phyloP scores from a whole-genome alignment of 2,888 invertebrate genomes.

The Scrobipalpa atriplicella region DNA sequence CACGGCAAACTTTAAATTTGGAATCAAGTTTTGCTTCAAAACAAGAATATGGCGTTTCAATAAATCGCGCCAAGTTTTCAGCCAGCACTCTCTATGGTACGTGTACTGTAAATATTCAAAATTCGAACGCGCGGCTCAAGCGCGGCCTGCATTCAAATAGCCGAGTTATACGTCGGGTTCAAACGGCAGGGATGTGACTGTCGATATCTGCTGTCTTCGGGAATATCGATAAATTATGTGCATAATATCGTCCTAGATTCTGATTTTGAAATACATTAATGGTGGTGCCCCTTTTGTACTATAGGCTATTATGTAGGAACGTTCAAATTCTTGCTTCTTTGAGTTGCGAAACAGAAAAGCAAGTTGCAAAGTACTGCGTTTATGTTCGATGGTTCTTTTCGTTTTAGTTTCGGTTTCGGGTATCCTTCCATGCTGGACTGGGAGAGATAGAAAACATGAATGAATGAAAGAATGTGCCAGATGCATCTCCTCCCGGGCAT shows the following conservation, averaged over 20 bases:
- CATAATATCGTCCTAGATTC: too few species aligned
- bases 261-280: neutral
- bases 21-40: conserved; percentile 22
- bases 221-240: neutral
- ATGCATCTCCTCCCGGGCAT: too few species aligned
- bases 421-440: too few species aligned
- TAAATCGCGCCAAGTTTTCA: conserved; percentile 53
- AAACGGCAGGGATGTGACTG: conserved; percentile 27
- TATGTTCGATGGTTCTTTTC: too few species aligned
- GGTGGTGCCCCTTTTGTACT: neutral
- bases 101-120: conserved; percentile 61
- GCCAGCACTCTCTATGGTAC: conserved; percentile 47
- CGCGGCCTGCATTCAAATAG: conserved; percentile 71
- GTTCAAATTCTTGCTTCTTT: too few species aligned
- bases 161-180: conserved; percentile 58
- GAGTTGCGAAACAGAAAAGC: too few species aligned
- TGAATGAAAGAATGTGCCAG: too few species aligned
- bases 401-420: too few species aligned
- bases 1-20: conserved; percentile 18
- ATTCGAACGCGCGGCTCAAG: conserved; percentile 50
- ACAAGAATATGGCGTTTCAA: conserved; percentile 41
- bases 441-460: too few species aligned
- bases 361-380: too few species aligned
- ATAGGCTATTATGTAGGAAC: neutral
- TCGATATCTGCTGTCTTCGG: conserved; percentile 12